Percentiles rank a stretch among this genome's conserved stretches.
phyloP scores from a whole-genome alignment of 1,140 invertebrate species.

The Sesamia nonagrioides region DNA sequence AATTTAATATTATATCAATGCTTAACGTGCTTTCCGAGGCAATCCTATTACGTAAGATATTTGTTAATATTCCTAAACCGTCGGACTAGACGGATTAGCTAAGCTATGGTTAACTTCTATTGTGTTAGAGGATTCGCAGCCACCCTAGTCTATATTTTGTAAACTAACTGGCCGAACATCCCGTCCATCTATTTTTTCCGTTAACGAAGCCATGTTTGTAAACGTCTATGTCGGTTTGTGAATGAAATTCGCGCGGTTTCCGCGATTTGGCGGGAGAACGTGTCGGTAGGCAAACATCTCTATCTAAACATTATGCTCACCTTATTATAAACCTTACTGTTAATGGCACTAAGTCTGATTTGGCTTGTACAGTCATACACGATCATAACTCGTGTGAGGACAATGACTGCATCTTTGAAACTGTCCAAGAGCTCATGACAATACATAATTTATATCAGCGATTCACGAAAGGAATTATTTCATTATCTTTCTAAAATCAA shows the following conservation, averaged over 20 bases:
- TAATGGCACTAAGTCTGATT: background rate
- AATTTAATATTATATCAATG: too few relatives aligned
- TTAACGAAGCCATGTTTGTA: conserved; percentile 80
- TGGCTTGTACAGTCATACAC: background rate
- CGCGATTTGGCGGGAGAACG: conserved; percentile 75
- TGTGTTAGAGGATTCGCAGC: conserved; percentile 56
- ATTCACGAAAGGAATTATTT: conserved; percentile 1
- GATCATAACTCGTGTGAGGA: conserved; percentile 42
- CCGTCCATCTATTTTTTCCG: conserved; percentile 83
- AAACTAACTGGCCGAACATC: conserved; percentile 75
- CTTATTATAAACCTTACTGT: conserved; percentile 5
- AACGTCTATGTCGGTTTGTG: conserved; percentile 75
- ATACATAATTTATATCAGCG: conserved; percentile 9
- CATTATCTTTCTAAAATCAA: conserved; percentile 13
- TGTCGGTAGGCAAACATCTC: conserved; percentile 41
- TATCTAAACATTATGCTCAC: conserved; percentile 20
- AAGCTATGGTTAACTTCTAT: conserved; percentile 46
- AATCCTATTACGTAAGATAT: background rate
- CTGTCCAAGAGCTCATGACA: conserved; percentile 6
- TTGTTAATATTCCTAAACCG: conserved; percentile 23
- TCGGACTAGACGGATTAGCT: background rate
- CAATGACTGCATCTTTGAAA: conserved; percentile 46
- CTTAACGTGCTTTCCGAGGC: background rate
- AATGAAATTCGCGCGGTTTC: conserved; percentile 85
- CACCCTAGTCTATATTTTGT: conserved; percentile 81